A percentile compares a stretch with the other conserved stretches of the same genome.
phyloP scores from a whole-genome alignment of 2,797 vertebrate genomes.

The Microhierax caerulescens region DNA sequence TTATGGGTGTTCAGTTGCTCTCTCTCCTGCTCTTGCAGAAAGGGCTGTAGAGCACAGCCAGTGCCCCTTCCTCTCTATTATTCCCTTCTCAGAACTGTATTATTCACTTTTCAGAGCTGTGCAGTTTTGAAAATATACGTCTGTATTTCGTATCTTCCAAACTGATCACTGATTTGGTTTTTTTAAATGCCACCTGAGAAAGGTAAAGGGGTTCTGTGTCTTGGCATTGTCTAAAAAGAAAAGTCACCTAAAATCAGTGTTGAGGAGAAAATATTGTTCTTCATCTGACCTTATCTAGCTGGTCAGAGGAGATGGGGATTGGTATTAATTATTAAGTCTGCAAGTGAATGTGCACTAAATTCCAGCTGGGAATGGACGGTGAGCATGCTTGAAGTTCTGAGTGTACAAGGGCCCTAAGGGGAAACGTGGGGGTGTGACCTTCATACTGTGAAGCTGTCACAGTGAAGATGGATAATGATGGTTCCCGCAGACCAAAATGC shows the following conservation, averaged over 20 bases:
- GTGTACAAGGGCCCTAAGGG: not conserved
- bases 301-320: not conserved
- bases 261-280: not conserved
- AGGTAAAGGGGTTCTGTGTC: not conserved
- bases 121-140: not conserved
- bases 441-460: not conserved
- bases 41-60: not conserved
- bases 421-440: not conserved
- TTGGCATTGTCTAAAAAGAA: not conserved
- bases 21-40: not conserved
- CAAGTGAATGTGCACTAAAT: not conserved
- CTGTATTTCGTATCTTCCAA: not conserved
- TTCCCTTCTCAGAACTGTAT: not conserved
- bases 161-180: not conserved
- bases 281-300: not conserved
- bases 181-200: not conserved
- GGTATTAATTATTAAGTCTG: not conserved
- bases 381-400: constrained; percentile 14
- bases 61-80: not conserved
- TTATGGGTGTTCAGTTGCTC: not conserved
- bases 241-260: not conserved
- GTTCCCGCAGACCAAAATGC: not conserved
- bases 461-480: not conserved
- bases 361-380: not conserved
- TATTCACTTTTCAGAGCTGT: not conserved